A percentile compares a stretch with the other conserved stretches of the same genome.
Conservation (phyloP, 2,888 invertebrate species). For the Malthinus seriepunctatus region DNA sequence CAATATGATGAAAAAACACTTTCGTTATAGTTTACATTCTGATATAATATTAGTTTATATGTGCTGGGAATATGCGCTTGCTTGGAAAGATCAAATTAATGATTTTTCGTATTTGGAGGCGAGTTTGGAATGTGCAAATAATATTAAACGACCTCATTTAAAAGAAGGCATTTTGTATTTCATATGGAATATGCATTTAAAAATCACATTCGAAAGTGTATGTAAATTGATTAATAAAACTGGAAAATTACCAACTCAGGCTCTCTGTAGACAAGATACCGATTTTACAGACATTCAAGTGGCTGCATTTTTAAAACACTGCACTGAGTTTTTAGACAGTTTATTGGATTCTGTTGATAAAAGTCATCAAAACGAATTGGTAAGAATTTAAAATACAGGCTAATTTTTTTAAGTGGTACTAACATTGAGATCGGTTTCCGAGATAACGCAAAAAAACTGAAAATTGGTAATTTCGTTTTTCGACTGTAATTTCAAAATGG, state of each 20-base stretch:
- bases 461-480: too few relatives aligned
- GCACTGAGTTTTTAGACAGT: constrained; percentile 56
- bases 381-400: neutral
- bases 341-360: constrained; percentile 54
- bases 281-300: constrained; percentile 70
- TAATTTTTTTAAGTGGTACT: too few relatives aligned
- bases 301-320: constrained; percentile 55
- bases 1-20: constrained; percentile 71
- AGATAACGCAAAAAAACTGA: too few relatives aligned
- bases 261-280: constrained; percentile 77
- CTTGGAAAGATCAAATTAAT: constrained; percentile 81
- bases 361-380: constrained; percentile 41
- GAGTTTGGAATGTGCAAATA: constrained; percentile 70
- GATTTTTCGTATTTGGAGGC: constrained; percentile 68
- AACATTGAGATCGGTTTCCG: too few relatives aligned
- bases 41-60: constrained; percentile 82
- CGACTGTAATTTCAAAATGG: too few relatives aligned
- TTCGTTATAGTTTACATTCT: constrained; percentile 83
- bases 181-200: constrained; percentile 89
- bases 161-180: constrained; percentile 83
- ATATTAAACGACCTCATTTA: constrained; percentile 68
- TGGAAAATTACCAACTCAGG: constrained; percentile 84
- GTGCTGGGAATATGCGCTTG: constrained; percentile 88
- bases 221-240: constrained; percentile 79
- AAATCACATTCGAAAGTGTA: constrained; percentile 74